Evolutionary conservation across 1,140 invertebrate genomes (phyloP).

Genomic region (Ephestia elutella): DNA sequence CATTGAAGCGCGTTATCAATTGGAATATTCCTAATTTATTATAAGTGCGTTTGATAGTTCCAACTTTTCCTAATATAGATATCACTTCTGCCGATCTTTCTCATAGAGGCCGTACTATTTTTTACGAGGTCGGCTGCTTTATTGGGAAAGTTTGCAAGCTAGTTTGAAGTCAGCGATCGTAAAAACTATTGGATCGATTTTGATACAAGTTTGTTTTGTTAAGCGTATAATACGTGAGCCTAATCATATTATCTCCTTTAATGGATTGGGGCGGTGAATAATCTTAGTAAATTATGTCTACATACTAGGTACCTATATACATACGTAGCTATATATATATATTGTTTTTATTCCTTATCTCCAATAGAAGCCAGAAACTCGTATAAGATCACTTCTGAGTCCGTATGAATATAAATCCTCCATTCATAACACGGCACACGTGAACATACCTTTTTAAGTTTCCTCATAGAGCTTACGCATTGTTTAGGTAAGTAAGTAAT

Average conservation of each 20-base stretch:
- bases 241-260: background rate
- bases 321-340: no score
- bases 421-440: background rate
- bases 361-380: no score
- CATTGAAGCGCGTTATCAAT: slow-evolving; percentile 6
- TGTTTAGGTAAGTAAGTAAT: no score
- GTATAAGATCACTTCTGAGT: no score
- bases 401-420: background rate
- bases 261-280: background rate
- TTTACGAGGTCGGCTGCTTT: slow-evolving; percentile 13
- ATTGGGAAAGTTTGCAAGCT: slow-evolving; percentile 15
- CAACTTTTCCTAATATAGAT: background rate
- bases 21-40: slow-evolving; percentile 7
- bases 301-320: background rate
- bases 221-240: background rate
- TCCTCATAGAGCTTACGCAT: background rate
- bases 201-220: slow-evolving; percentile 6
- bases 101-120: slow-evolving; percentile 4
- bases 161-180: slow-evolving; percentile 10
- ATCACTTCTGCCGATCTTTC: slow-evolving; percentile 7
- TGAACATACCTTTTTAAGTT: background rate
- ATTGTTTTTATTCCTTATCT: no score
- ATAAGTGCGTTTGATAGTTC: slow-evolving; percentile 5
- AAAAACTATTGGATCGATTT: slow-evolving; percentile 14
- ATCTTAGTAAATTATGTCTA: no score